A percentile compares a stretch with the other conserved stretches of the same genome.
These are phyloP conservation scores for Coronaproctus castanopsis DNA, from an alignment of 2,888 invertebrate species.

Conservation along the genomic window DNA sequence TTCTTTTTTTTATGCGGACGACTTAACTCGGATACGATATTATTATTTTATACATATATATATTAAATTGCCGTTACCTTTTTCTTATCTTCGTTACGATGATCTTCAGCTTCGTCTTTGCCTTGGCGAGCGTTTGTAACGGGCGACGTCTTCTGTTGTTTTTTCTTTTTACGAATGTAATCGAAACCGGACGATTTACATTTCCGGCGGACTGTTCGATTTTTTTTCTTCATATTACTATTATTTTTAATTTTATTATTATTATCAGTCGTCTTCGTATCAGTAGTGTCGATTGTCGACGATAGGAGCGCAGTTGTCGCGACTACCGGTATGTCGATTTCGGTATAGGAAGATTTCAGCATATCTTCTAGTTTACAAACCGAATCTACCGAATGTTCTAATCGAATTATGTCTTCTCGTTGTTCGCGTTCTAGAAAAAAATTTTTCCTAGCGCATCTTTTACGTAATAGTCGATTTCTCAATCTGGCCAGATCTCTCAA, in stretches of 20 bases:
- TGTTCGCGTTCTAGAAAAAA: not conserved
- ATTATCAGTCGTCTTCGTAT: too few relatives aligned
- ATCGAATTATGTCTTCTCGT: not conserved
- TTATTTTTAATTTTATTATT: too few relatives aligned
- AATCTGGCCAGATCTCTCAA: conserved; percentile 8
- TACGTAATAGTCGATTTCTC: not conserved
- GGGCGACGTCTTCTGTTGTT: conserved; percentile 35
- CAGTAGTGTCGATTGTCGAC: too few relatives aligned
- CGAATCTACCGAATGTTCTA: not conserved
- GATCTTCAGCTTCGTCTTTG: conserved; percentile 7
- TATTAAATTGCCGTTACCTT: too few relatives aligned
- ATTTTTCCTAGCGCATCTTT: not conserved
- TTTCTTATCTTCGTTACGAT: conserved; percentile 31
- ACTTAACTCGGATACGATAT: too few relatives aligned
- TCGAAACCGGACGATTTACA: conserved; percentile 63
- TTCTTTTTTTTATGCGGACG: too few relatives aligned
- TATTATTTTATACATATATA: too few relatives aligned
- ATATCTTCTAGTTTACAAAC: not conserved
- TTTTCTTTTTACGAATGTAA: conserved; percentile 75
- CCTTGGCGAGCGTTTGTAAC: not conserved
- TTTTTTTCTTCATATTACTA: conserved; percentile 10
- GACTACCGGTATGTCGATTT: not conserved
- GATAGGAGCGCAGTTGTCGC: too few relatives aligned
- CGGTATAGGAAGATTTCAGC: not conserved
- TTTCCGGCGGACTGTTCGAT: conserved; percentile 34